Base-by-base conservation (phyloP, 2,113 vertebrate genomes). In the Steatornis caripensis region DNA sequence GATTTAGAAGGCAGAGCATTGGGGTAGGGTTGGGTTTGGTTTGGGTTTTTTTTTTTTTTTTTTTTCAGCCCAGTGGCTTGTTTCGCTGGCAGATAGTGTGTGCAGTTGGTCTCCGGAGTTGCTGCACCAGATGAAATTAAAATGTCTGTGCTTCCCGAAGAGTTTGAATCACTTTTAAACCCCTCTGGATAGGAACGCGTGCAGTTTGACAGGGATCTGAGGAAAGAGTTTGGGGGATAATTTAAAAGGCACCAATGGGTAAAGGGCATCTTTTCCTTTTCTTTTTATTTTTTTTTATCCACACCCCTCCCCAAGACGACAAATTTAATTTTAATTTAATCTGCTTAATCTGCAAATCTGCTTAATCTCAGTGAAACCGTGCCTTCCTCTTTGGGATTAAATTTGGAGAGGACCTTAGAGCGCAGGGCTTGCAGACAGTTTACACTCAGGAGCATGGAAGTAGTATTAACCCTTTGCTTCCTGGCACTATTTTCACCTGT, bases 201-300 rank as follows among this genome's bases (percentile, higher is more conserved):
- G 89, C 34, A 46, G 26, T 75, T 89, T 96, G 96, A 97, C 96
- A 97, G 96, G 90, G 90, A 5, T 5, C 60, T 1, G 81, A 24
- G 54, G 39, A 6, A 27, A 21, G 69, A 23, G 2, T 2, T 6
- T 4, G 45, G 26, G n/a, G n/a, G 17, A 23, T 10, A 1, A 70
- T 14, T 66, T 7, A 6, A 6, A 51, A 77, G 69, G 30, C 18
- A 51, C 29, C 34, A 22, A 8, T 8, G 12, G 11, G 22, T 5
- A 19, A 75, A 19, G 26, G 10, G 51, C 20, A 46, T 14, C 21
- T 89, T 66, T 11, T 5, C 19, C 5, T 17, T 43, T 27, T 8
- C 6, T 34, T 15, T 10, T 5, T 2, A 0, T 29, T 11, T 21
- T 24, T 4, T 0, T 9, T 4, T 9, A 26, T 34, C 26, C 39